A percentile compares a stretch with the other conserved stretches of the same genome.
Conservation (phyloP, 2,888 invertebrate genomes). For the Drosophila sordidula region DNA sequence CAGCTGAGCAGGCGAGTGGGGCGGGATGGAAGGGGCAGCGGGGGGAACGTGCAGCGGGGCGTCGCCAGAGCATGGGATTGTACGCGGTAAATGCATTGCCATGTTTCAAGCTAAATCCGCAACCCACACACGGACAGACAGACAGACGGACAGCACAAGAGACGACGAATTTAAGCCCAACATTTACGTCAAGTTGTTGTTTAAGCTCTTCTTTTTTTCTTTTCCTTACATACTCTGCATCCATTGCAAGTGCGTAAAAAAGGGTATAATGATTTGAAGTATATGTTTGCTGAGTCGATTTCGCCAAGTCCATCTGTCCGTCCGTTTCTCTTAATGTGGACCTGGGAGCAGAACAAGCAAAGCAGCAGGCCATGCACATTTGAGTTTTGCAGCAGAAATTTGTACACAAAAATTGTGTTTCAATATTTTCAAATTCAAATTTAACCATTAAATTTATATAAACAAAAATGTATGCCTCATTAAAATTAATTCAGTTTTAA, state of each 20-base stretch:
- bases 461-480: no score
- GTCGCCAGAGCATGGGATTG: slow-evolving; percentile 17
- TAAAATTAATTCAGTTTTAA: no score
- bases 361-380: no score
- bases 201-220: slow-evolving; percentile 42
- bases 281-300: not conserved
- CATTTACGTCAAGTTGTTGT: slow-evolving; percentile 73
- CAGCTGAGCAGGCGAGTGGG: slow-evolving; percentile 23
- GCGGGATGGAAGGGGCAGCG: not conserved
- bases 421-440: no score
- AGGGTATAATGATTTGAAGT: no score
- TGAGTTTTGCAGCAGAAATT: no score
- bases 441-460: no score
- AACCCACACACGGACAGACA: slow-evolving; percentile 42
- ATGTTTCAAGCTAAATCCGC: slow-evolving; percentile 77
- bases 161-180: slow-evolving; percentile 70
- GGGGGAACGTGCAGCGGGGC: slow-evolving; percentile 1
- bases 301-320: no score
- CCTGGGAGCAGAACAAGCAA: no score
- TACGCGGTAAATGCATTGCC: slow-evolving; percentile 70
- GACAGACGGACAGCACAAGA: slow-evolving; percentile 22
- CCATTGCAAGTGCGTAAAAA: not conserved
- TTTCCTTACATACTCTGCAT: not conserved
- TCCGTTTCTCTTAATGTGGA: no score
- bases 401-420: no score